phyloP scores from a whole-genome alignment of 2,797 vertebrate genomes.

The Arrhamphus sclerolepis region DNA sequence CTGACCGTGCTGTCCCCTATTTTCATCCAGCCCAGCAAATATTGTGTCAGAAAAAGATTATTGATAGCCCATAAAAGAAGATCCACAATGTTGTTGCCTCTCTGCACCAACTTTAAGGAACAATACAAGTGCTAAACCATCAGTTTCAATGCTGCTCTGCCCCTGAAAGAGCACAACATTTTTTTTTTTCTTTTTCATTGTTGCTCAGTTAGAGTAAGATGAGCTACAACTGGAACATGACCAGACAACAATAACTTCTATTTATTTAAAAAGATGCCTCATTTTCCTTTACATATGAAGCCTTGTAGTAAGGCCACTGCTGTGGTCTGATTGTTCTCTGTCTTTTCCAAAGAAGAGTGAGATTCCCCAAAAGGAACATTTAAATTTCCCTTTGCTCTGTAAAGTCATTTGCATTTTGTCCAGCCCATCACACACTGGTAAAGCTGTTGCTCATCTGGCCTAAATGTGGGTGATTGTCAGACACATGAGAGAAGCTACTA shows the following conservation, averaged over 20 bases:
- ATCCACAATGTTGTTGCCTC: conserved; percentile 75
- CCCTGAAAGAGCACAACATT: conserved; percentile 48
- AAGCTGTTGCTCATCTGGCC: conserved; percentile 67
- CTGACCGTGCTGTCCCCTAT: conserved; percentile 82
- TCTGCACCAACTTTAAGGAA: conserved; percentile 71
- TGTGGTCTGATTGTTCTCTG: conserved; percentile 25
- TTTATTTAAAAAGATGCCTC: conserved; percentile 51
- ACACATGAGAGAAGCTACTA: conserved; percentile 72
- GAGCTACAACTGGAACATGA: conserved; percentile 65
- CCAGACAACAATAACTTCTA: conserved; percentile 56
- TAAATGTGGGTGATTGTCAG: conserved; percentile 77
- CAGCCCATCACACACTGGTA: conserved; percentile 46
- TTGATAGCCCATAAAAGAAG: conserved; percentile 78
- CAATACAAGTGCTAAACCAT: conserved; percentile 81
- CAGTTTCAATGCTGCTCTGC: conserved; percentile 71
- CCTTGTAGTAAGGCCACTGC: conserved; percentile 32
- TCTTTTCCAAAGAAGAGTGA: conserved; percentile 48
- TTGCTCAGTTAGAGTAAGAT: conserved; percentile 53
- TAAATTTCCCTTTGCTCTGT: conserved; percentile 36
- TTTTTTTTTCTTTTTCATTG: conserved; percentile 45
- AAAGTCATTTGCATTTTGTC: conserved; percentile 53
- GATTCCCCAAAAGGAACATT: conserved; percentile 44
- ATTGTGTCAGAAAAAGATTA: conserved; percentile 77
- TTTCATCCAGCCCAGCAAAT: conserved; percentile 81
- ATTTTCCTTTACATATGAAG: conserved; percentile 56